Conservation (phyloP, 2,113 vertebrate species). For the Leptodactylus fuscus region DNA sequence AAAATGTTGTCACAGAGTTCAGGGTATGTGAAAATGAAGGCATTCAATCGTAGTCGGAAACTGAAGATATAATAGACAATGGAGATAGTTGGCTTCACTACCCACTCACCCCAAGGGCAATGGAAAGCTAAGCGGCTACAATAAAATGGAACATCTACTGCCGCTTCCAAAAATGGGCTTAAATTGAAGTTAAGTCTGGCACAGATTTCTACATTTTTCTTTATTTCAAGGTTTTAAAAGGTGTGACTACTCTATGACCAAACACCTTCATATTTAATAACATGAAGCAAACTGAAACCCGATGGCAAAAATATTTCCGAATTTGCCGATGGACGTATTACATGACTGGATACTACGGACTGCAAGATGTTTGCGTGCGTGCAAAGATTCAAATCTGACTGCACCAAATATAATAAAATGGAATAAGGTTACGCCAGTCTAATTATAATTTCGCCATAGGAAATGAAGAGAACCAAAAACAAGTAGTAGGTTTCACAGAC, state of each 20-base stretch:
- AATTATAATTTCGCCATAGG: conserved; percentile 1
- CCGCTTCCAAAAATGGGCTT: conserved; percentile 30
- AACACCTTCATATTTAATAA: conserved; percentile 21
- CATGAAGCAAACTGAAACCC: not conserved
- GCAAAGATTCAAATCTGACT: not conserved
- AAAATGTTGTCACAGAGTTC: conserved; percentile 50
- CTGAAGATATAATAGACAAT: conserved; percentile 55
- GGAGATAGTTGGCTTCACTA: conserved; percentile 11
- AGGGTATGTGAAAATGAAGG: conserved; percentile 16
- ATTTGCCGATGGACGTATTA: not conserved
- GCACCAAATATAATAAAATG: not conserved
- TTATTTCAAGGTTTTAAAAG: not conserved
- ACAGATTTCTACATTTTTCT: not conserved
- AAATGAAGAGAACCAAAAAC: conserved; percentile 16
- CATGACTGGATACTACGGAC: not conserved
- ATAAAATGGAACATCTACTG: conserved; percentile 25
- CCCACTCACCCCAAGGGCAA: conserved; percentile 28
- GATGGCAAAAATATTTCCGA: not conserved
- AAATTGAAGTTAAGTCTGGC: conserved; percentile 24
- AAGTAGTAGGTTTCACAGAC: not conserved
- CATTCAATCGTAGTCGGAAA: conserved; percentile 24
- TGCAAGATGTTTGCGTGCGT: not conserved
- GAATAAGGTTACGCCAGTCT: not conserved
- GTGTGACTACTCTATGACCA: not conserved
- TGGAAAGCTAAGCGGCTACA: not conserved